A percentile compares a stretch with the other conserved stretches of the same genome.
phyloP scores from a whole-genome alignment of 2,888 invertebrate species.

The Strigamia maritima region DNA sequence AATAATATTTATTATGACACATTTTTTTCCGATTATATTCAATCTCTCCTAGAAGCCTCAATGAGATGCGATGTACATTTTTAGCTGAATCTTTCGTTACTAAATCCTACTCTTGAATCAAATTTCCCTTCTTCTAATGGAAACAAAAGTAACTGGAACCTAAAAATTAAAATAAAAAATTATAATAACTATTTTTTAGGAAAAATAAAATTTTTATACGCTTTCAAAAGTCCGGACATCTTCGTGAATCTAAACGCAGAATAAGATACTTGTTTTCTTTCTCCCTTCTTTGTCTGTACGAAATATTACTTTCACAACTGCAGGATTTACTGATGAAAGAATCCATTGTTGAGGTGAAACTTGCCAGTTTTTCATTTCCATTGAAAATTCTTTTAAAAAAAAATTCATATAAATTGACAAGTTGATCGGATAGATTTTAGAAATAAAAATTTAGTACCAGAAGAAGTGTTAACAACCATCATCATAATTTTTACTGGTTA shows the following conservation, averaged over 20 bases:
- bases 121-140: slow-evolving; percentile 15
- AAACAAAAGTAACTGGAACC: slow-evolving; percentile 13
- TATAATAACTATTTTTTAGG: background rate
- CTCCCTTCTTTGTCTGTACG: background rate
- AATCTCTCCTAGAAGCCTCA: background rate
- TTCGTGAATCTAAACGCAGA: background rate
- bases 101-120: slow-evolving; percentile 1
- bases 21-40: background rate
- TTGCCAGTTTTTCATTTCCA: background rate
- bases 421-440: background rate
- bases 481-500: background rate
- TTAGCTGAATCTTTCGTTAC: background rate
- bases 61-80: background rate
- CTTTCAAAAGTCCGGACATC: background rate
- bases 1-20: background rate
- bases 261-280: background rate
- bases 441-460: background rate
- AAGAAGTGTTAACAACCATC: background rate
- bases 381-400: slow-evolving; percentile 28
- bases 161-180: background rate
- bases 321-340: slow-evolving; percentile 6
- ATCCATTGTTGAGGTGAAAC: slow-evolving; percentile 9
- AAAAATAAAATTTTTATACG: background rate
- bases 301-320: slow-evolving; percentile 8
- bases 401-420: background rate